Evolutionary conservation across 2,888 invertebrate genomes (phyloP).

Genomic region (Mesorhabditis spiculigera): DNA sequence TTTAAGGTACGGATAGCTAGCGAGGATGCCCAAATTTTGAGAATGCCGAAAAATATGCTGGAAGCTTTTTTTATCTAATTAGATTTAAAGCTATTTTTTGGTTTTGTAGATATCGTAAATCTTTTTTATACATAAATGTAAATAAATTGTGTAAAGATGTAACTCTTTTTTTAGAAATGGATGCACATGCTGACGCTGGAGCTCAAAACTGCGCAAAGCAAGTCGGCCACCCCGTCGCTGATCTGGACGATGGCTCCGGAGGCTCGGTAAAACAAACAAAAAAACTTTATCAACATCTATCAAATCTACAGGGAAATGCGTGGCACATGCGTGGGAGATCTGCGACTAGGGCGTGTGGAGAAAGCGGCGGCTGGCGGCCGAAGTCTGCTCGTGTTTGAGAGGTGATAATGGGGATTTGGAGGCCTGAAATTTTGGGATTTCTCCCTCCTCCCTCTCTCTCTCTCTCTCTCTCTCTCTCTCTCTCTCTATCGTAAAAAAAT

Average conservation of each 20-base stretch:
- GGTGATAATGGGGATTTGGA: no score
- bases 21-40: no score
- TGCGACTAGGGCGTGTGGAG: neutral
- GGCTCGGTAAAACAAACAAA: neutral
- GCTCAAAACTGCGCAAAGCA: neutral
- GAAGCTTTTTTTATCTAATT: no score
- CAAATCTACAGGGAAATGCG: neutral
- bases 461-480: no score
- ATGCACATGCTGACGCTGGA: conserved; percentile 2
- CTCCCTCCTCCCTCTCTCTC: no score
- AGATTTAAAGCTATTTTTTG: no score
- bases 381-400: no score
- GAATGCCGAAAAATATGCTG: no score
- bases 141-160: neutral
- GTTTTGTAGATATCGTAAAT: neutral
- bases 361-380: no score
- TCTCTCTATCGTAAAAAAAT: no score
- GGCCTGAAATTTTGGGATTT: no score
- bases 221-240: neutral
- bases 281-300: no score
- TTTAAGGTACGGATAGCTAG: neutral
- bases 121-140: neutral
- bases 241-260: neutral
- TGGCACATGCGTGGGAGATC: neutral
- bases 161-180: conserved; percentile 3